phyloP scores from a whole-genome alignment of 1,140 invertebrate species.

The Bombus confusus region DNA sequence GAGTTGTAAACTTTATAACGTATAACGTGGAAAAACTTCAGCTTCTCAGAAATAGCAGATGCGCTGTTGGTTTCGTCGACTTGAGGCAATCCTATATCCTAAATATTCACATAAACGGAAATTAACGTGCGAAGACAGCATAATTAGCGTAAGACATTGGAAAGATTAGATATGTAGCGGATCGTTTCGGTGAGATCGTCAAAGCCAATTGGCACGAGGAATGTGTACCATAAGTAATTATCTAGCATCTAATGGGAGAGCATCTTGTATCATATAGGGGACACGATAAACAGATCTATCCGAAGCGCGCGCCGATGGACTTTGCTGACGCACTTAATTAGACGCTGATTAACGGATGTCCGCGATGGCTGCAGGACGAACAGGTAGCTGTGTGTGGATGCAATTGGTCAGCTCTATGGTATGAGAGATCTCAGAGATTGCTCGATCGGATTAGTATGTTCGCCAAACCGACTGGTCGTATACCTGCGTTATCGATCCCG shows the following conservation, averaged over 20 bases:
- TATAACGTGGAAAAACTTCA: no score
- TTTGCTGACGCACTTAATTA: conserved; percentile 73
- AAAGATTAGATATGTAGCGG: neutral
- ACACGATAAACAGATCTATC: conserved; percentile 31
- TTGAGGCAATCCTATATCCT: no score
- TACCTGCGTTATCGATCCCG: conserved; percentile 59
- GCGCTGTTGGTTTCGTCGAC: no score
- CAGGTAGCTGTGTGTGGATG: conserved; percentile 55
- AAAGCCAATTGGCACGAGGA: neutral
- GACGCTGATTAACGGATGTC: conserved; percentile 71
- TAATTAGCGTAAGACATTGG: no score
- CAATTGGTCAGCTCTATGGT: conserved; percentile 52
- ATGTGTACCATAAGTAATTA: conserved; percentile 14
- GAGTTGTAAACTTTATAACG: no score
- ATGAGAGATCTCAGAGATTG: conserved; percentile 65
- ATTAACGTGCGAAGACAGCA: neutral
- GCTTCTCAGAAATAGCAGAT: no score
- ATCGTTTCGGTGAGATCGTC: neutral
- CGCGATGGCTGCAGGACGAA: conserved; percentile 51
- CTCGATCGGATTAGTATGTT: conserved; percentile 69
- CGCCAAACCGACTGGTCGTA: conserved; percentile 54
- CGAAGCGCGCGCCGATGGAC: conserved; percentile 56
- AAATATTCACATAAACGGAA: no score
- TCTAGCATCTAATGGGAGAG: neutral
- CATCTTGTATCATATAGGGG: conserved; percentile 14